Conservation (phyloP, 2,888 invertebrate genomes). For the Meloe dianella region DNA sequence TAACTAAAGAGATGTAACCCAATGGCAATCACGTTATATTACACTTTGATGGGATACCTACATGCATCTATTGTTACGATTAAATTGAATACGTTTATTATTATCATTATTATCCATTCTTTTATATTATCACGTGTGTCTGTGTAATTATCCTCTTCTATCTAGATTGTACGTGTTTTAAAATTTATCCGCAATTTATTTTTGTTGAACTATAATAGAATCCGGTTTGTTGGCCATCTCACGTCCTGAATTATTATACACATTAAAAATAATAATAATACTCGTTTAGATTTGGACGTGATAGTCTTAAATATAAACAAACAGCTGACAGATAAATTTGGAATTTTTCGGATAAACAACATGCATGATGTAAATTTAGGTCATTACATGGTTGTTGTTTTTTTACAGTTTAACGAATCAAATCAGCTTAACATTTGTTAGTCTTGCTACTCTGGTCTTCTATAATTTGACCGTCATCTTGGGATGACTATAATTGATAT, state of each 20-base stretch:
- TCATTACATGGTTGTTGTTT: not conserved
- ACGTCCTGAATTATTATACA: not conserved
- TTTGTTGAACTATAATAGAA: not conserved
- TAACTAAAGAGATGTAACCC: not conserved
- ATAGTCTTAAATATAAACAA: not conserved
- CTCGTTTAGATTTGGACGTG: not conserved
- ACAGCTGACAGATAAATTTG: not conserved
- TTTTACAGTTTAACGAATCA: conserved; percentile 1
- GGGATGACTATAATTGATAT: no score
- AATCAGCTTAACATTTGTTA: no score
- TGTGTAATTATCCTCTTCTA: not conserved
- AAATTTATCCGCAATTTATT: not conserved
- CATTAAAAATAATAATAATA: not conserved
- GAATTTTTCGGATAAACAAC: not conserved
- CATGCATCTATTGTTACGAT: not conserved
- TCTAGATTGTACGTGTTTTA: conserved; percentile 4
- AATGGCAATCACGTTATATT: conserved; percentile 5
- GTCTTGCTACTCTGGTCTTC: no score
- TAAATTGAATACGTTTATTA: not conserved
- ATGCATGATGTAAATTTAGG: not conserved
- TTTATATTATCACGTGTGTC: not conserved
- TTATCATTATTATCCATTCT: not conserved
- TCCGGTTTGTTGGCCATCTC: not conserved
- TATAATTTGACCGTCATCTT: no score
- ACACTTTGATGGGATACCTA: not conserved